These are phyloP conservation scores for Limosa lapponica DNA, from an alignment of 2,797 vertebrate species.

Conservation along the genomic window DNA sequence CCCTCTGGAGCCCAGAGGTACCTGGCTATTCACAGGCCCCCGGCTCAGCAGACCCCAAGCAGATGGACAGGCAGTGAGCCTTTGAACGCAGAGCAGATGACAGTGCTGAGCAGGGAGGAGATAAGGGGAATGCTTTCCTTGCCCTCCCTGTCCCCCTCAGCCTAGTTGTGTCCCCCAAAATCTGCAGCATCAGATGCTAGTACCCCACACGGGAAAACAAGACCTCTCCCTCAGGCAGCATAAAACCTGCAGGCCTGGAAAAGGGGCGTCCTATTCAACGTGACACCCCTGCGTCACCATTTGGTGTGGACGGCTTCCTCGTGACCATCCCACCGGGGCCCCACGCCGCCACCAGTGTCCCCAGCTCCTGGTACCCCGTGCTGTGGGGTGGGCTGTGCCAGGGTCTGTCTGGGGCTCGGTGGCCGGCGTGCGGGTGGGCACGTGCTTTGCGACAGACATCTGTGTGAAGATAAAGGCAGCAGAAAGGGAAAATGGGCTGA, in stretches of 20 bases:
- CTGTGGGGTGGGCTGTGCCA: not conserved
- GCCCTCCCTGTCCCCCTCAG: rapidly evolving
- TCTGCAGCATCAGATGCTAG: not conserved
- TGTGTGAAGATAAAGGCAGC: not conserved
- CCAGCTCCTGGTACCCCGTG: not conserved
- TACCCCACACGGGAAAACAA: rapidly evolving
- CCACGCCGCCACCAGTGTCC: not conserved
- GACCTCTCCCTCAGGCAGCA: not conserved
- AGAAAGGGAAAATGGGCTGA: constrained; percentile 16
- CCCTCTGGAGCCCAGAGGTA: not conserved
- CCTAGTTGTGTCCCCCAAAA: rapidly evolving
- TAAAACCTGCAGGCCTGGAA: not conserved
- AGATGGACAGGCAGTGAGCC: not conserved
- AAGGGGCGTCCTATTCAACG: not conserved
- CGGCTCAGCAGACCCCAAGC: not conserved
- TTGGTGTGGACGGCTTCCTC: rapidly evolving
- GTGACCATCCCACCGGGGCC: not conserved
- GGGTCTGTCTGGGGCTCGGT: not conserved
- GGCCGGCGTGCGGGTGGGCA: not conserved
- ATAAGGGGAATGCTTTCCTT: not conserved
- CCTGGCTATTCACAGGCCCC: not conserved
- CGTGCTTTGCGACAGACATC: not conserved
- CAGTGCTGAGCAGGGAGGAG: not conserved
- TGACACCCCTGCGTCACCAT: not conserved
- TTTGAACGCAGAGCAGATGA: not conserved